Evolutionary conservation across 2,888 invertebrate species (phyloP).

Genomic region (Carabus problematicus): DNA sequence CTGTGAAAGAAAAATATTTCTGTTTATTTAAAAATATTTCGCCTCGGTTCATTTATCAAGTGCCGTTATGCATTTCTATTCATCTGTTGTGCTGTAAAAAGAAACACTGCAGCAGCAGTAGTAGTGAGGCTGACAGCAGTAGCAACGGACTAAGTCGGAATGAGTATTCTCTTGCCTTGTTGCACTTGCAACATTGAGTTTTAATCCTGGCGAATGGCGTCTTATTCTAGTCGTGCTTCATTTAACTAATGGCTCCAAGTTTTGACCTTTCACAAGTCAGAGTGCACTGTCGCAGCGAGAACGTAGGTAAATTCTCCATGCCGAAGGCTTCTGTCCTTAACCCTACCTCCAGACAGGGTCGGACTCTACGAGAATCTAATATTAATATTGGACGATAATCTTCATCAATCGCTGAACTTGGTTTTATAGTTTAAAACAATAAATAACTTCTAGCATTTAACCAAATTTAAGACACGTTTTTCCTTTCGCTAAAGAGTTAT

Average conservation of each 20-base stretch:
- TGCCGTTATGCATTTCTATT: conserved; percentile 19
- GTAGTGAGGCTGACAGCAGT: neutral
- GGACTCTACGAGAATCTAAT: neutral
- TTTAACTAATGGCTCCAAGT: conserved; percentile 41
- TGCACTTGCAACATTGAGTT: neutral
- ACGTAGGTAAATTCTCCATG: conserved; percentile 26
- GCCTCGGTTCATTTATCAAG: conserved; percentile 23
- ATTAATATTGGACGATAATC: too few relatives aligned
- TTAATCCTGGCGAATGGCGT: conserved; percentile 5
- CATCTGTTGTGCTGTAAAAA: neutral
- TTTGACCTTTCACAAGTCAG: conserved; percentile 41
- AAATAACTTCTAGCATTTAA: too few relatives aligned
- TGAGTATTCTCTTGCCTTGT: neutral
- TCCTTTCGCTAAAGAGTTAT: too few relatives aligned
- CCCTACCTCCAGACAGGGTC: conserved; percentile 8
- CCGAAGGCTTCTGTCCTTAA: conserved; percentile 15
- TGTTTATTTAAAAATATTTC: conserved; percentile 29
- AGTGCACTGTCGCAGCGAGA: conserved; percentile 15
- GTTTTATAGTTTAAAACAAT: too few relatives aligned
- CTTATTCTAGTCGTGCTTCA: conserved; percentile 31
- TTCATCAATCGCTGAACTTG: too few relatives aligned
- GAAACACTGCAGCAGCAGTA: neutral
- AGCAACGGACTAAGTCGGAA: too few relatives aligned
- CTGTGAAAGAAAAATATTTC: conserved; percentile 14
- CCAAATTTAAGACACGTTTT: too few relatives aligned